phyloP scores from a whole-genome alignment of 2,888 invertebrate genomes.

The Xestoiulus laeticollis region DNA sequence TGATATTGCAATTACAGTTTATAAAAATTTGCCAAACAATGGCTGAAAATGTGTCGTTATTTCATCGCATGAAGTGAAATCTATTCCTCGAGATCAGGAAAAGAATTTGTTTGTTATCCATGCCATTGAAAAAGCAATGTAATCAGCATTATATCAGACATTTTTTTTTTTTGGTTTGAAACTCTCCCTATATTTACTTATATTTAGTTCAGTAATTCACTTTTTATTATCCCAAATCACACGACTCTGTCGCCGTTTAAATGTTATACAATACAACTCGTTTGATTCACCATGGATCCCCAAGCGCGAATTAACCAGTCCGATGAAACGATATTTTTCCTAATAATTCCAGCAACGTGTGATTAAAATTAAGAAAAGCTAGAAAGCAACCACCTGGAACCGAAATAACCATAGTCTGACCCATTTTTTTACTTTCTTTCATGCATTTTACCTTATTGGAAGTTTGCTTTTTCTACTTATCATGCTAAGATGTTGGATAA shows the following conservation, averaged over 20 bases:
- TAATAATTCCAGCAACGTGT: constrained; percentile 1
- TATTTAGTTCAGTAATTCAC: constrained; percentile 19
- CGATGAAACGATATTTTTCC: constrained; percentile 27
- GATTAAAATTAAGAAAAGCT: background rate
- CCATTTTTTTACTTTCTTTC: constrained; percentile 17
- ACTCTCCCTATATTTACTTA: constrained; percentile 16
- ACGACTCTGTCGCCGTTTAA: background rate
- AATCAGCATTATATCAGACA: background rate
- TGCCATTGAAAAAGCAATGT: background rate
- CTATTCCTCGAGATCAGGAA: background rate
- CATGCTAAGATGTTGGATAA: constrained; percentile 1
- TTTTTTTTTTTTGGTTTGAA: background rate
- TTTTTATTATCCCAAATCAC: background rate
- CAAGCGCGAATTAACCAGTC: constrained; percentile 27
- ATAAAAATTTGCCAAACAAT: background rate
- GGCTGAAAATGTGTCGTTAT: background rate
- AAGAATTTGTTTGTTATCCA: background rate
- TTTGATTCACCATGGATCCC: background rate
- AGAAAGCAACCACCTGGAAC: background rate
- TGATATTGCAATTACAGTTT: background rate
- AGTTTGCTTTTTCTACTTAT: background rate
- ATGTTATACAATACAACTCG: background rate
- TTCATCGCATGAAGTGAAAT: background rate
- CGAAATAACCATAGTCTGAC: constrained; percentile 24
- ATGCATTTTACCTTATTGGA: background rate